Evolutionary conservation across 1,140 invertebrate species (phyloP).

Genomic region (Mercenaria mercenaria): DNA sequence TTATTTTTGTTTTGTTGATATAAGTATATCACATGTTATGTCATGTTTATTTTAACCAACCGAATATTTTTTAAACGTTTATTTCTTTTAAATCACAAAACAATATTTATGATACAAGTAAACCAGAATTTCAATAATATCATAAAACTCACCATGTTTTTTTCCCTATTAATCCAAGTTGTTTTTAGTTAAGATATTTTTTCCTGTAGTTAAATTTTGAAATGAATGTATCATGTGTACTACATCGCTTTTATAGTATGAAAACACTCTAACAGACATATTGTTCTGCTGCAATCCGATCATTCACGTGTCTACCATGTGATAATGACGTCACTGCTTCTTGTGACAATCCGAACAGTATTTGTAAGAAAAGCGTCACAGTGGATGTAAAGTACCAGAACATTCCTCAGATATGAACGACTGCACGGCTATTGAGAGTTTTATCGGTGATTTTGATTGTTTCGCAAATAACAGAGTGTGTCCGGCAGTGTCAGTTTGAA

Average conservation of each 20-base stretch:
- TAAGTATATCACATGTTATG: no score
- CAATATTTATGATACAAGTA: neutral
- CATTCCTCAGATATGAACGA: neutral
- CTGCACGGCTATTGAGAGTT: neutral
- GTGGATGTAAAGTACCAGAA: neutral
- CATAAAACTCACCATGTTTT: neutral
- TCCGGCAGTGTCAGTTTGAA: no score
- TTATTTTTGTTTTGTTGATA: no score
- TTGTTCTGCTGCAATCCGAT: neutral
- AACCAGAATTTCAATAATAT: neutral
- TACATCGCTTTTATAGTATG: neutral
- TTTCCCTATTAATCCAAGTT: neutral
- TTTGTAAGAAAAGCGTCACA: slow-evolving; percentile 3
- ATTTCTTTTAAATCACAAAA: neutral
- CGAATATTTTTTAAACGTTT: no score
- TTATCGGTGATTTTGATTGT: neutral
- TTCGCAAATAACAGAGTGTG: neutral
- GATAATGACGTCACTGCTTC: neutral
- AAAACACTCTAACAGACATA: neutral
- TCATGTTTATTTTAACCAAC: no score
- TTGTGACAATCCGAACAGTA: neutral
- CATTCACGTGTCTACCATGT: neutral
- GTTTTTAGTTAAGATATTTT: neutral
- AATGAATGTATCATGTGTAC: neutral
- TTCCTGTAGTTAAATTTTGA: neutral